phyloP scores from a whole-genome alignment of 2,797 vertebrate genomes.

The Decapterus maruadsi region DNA sequence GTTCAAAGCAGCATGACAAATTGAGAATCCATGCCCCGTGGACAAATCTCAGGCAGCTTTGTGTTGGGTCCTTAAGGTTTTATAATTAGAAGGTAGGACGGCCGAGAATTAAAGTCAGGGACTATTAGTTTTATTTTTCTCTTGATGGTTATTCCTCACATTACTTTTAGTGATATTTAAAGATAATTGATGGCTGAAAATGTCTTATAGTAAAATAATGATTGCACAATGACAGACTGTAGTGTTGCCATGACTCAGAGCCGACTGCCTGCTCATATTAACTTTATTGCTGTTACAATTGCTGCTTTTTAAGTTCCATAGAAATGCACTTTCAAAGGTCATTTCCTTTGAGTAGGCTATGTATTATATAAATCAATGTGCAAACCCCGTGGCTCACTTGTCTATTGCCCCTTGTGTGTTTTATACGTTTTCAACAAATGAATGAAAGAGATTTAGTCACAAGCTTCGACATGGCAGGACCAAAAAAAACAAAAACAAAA shows the following conservation, averaged over 20 bases:
- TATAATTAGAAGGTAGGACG: slow-evolving; percentile 73
- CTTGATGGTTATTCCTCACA: slow-evolving; percentile 28
- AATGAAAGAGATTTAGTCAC: slow-evolving; percentile 30
- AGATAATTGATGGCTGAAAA: slow-evolving; percentile 21
- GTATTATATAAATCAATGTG: slow-evolving; percentile 1
- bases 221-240: not conserved
- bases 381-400: not conserved
- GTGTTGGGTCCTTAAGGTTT: slow-evolving; percentile 53
- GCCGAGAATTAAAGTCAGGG: slow-evolving; percentile 60
- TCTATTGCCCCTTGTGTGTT: not conserved
- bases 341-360: not conserved
- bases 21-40: slow-evolving; percentile 78
- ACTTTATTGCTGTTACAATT: not conserved
- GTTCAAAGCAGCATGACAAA: slow-evolving; percentile 85
- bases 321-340: slow-evolving; percentile 12
- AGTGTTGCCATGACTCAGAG: not conserved
- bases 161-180: slow-evolving; percentile 30
- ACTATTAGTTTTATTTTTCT: slow-evolving; percentile 48
- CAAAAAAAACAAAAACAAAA: slow-evolving; percentile 17
- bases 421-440: slow-evolving; percentile 24
- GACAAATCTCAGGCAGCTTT: slow-evolving; percentile 68
- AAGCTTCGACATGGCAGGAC: slow-evolving; percentile 16
- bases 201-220: slow-evolving; percentile 2
- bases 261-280: not conserved
- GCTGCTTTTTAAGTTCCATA: slow-evolving; percentile 5